These are phyloP conservation scores for Agapostemon virescens DNA, from an alignment of 2,888 invertebrate genomes.

Conservation along the genomic window DNA sequence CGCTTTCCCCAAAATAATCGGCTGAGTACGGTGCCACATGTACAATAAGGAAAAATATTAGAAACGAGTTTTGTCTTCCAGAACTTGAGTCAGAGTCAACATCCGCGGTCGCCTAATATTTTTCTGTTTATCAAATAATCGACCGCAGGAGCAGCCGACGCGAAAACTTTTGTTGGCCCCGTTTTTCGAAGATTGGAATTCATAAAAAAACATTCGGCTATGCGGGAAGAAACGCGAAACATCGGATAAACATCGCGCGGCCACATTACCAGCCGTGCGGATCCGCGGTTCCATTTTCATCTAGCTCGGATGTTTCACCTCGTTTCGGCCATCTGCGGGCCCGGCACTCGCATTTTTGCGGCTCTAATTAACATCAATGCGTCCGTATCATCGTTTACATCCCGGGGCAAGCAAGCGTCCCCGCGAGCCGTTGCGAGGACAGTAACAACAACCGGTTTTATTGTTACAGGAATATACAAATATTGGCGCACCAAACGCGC, in stretches of 20 bases:
- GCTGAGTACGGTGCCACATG: no score
- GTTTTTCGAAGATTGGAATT: constrained; percentile 8
- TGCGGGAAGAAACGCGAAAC: neutral
- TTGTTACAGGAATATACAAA: constrained; percentile 24
- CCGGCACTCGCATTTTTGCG: constrained; percentile 16
- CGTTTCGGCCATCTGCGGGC: neutral
- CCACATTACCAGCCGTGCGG: constrained; percentile 7
- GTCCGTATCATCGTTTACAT: neutral
- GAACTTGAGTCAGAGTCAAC: neutral
- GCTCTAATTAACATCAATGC: constrained; percentile 44
- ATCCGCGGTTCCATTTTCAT: constrained; percentile 25
- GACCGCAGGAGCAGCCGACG: no score
- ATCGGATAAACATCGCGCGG: neutral
- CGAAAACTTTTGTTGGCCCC: neutral
- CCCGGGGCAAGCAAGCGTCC: neutral
- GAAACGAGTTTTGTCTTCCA: neutral
- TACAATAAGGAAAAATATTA: neutral
- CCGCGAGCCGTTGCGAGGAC: neutral
- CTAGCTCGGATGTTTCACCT: neutral
- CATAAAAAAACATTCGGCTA: neutral
- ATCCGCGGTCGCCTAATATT: neutral
- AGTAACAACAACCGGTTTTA: constrained; percentile 16
- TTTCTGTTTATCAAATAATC: constrained; percentile 10
- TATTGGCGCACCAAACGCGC: constrained; percentile 17
- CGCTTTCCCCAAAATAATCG: no score